Evolutionary conservation across 2,797 vertebrate species (phyloP), one percentile per base, ranked within the genome.

Genomic region (Macroramphosus scolopax): DNA sequence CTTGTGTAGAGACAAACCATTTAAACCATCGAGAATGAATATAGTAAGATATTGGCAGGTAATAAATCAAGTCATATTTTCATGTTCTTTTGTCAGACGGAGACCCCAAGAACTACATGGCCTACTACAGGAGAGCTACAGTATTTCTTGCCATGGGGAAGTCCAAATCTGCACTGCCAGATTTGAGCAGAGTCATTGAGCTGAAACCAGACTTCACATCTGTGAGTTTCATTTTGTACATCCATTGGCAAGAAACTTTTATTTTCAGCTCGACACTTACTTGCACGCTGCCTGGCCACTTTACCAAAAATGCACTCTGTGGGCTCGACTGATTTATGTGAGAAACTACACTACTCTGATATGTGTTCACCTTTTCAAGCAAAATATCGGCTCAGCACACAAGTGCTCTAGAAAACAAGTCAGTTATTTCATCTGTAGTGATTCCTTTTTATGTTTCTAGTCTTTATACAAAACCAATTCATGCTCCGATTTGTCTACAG

Each of bases 171-270:
- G 96, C 96, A 12, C 90, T 99, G 73, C 96, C 93, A 0, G 96
- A 99, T 72, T 77, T 99, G 64, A 97, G 92, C 85, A 93, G 88
- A 92, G 96, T 98, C 68, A 94, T 98, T 75, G 94, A 97, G 68
- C 89, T 99, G 68, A 99, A 99, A 86, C 92, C 95, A 63, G 96
- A 99, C 75, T 99, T 99, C 80, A 98, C 95, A 81, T 94, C 94
- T 46, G 96, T 99, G 84, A 93, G 95, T 85, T 31, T 15, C 6
- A 29, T n/a, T 46, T 17, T 48, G n/a, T 31, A 3, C 30, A 32
- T 14, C 13, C 5, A 11, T 2, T 5, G 12, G 5, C 3, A 13
- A 32, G 38, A 50, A 3, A 11, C 0, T 5, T 26, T 14, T 33
- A 2, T 29, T 25, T 37, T 17, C 1, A 7, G 4, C 6, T 3